Percentiles rank a stretch among this genome's conserved stretches.
These are phyloP conservation scores for Merluccius polli DNA, from an alignment of 2,797 vertebrate genomes.

Conservation along the genomic window DNA sequence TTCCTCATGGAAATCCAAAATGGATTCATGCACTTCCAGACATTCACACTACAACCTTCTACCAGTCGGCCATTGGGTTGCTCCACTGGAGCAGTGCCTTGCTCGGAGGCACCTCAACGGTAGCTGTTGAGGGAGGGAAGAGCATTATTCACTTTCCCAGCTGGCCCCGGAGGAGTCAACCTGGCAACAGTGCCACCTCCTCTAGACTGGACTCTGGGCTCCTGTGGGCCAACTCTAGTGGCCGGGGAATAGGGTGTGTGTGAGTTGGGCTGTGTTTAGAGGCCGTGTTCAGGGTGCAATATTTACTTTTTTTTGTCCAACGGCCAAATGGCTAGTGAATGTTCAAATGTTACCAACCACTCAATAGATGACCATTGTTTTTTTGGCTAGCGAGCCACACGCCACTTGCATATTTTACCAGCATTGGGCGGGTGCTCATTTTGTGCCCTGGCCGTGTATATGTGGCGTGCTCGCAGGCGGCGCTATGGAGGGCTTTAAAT, in stretches of 20 bases:
- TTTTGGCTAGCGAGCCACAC: no score
- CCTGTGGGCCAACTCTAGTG: background rate
- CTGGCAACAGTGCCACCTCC: background rate
- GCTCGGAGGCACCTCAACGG: slow-evolving; percentile 3
- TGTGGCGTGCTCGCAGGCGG: background rate
- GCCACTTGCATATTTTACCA: no score
- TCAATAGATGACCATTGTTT: no score
- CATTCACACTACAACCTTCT: slow-evolving; percentile 11
- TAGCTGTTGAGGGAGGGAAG: slow-evolving; percentile 11
- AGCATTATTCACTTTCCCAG: slow-evolving; percentile 7
- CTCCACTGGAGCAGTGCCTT: slow-evolving; percentile 12
- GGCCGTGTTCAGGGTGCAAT: no score
- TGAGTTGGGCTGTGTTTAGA: background rate
- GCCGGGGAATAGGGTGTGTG: background rate
- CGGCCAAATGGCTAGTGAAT: no score
- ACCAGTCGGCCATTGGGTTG: background rate
- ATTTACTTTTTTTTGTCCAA: no score
- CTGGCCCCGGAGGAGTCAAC: background rate
- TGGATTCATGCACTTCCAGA: background rate
- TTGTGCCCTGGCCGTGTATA: no score
- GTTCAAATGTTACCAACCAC: no score
- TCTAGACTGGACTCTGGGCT: background rate
- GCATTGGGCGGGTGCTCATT: no score
- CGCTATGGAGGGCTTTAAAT: background rate
- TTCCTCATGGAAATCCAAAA: background rate